Evolutionary conservation across 2,888 invertebrate genomes (phyloP), one percentile per base, ranked within the genome.

Genomic region (Neoascia interrupta): DNA sequence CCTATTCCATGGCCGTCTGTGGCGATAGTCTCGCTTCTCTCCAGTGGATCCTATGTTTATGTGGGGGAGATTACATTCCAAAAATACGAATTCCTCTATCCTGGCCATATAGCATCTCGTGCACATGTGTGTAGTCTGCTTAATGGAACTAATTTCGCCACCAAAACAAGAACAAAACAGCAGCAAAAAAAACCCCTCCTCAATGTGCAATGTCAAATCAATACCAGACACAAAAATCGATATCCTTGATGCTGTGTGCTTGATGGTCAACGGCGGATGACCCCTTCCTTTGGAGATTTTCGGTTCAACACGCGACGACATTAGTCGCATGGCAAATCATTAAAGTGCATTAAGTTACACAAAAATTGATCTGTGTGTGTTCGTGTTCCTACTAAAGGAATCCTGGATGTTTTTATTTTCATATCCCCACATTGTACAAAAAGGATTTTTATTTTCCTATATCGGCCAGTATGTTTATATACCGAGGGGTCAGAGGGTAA

Each of bases 141-240:
- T n/a, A n/a, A 13, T 76, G 58, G 47, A 66, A 66, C 66, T 73
- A 76, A 68, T 79, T 79, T 79, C 68, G 72, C 79, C 72, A 68
- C 68, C 66, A 79, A 68, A 79, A 73, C 73, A 72, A 63, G 16
- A 31, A 31, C 4, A n/a, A 31, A n/a, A 31, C n/a, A 31, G 5
- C 5, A 26, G 26, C 26, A 21, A 31, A 49, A 28, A 53, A 60
- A 58, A 41, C 53, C 64, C 64, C 70, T 47, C 76, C 36, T 16
- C 10, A 19, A 37, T 61, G 51, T 72, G 66, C 66, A 70, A 23
- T 49, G 34, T 16, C 68, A 56, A 73, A 79, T 79, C 79, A 68
- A 79, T 79, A 68, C 54, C 66, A 79, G 79, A 79, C 79, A 61
- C 15, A 31, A 79, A 79, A 79, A 79, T 79, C 79, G 73, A 79